Evolutionary conservation across 2,113 vertebrate species (phyloP).

Genomic region (Chlorocebus sabaeus): DNA sequence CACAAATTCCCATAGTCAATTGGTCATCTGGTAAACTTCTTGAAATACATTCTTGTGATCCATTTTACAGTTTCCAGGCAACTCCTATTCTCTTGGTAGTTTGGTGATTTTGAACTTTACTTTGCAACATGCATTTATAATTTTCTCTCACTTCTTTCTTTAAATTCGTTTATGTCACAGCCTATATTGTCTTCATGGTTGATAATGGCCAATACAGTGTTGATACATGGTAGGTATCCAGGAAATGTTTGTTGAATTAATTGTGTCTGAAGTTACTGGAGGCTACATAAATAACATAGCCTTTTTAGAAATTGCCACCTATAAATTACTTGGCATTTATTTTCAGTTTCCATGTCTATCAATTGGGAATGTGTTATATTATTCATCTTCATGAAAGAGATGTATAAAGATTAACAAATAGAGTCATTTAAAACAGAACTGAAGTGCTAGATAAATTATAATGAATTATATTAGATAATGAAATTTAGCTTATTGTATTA

Average conservation of each 20-base stretch:
- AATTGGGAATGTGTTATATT: background rate
- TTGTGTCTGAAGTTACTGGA: background rate
- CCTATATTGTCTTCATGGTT: background rate
- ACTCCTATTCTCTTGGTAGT: background rate
- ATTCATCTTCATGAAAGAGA: conserved; percentile 36
- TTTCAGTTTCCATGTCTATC: conserved; percentile 5
- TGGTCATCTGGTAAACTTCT: background rate
- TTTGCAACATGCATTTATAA: background rate
- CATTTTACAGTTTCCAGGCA: background rate
- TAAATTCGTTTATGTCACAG: background rate
- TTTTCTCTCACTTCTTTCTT: background rate
- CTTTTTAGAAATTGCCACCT: background rate
- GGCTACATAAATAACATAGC: background rate
- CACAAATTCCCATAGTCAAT: background rate
- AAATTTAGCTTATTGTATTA: conserved; percentile 41
- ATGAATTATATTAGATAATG: conserved; percentile 63
- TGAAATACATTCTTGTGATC: background rate
- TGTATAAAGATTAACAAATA: conserved; percentile 55
- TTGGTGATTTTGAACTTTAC: background rate
- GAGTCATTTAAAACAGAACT: conserved; percentile 54
- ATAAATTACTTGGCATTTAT: conserved; percentile 17
- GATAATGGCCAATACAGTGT: background rate
- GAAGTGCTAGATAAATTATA: conserved; percentile 50
- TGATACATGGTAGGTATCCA: background rate
- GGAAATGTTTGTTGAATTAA: background rate